Evolutionary conservation across 2,888 invertebrate species (phyloP), one percentile per base, ranked within the genome.

Genomic region (Leucophora obtusa): DNA sequence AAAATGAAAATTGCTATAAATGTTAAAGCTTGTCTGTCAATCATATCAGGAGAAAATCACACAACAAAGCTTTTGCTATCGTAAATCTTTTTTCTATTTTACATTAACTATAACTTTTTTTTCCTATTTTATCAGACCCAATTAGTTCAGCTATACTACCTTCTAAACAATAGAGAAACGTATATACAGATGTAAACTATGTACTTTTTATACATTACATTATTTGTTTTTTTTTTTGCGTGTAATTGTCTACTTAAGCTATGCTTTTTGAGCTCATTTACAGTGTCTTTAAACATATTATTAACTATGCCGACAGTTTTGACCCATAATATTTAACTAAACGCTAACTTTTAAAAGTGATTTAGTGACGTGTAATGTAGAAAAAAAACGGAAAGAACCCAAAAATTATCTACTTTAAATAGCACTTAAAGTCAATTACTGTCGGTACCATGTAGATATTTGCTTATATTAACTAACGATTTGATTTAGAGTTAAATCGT

Each of bases 201-300:
- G 38, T 54, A 62, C 28, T 53, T 28, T 21, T 21, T 21, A 54
- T 24, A 8, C 33, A 72, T 63, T 63, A 73, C 38, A 18, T 43
- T 53, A 28, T 15, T 18, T 7, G 11, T 54, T 56, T 0, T 9
- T 28, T 68, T 54, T 73, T 80, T 81, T 69, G 76, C 81, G 81
- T 81, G 81, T 60, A 59, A 73, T 69, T 66, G 53, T 77, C 73
- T 73, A 70, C 77, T 73, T 77, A 65, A 54, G 65, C 56, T 60
- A 65, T 50, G 58, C 59, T 69, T 77, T 77, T 81, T 66, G 69
- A 73, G 77, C 72, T 77, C 69, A 77, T 81, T 81, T 76, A 70
- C 76, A 80, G 65, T 60, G 50, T 69, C 65, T 81, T 50, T 51
- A 65, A 73, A 10, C 28, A 47, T 81, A 50, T 81, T 69, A 77